Evolutionary conservation across 1,140 invertebrate species (phyloP).

Genomic region (Sycophila sp.): DNA sequence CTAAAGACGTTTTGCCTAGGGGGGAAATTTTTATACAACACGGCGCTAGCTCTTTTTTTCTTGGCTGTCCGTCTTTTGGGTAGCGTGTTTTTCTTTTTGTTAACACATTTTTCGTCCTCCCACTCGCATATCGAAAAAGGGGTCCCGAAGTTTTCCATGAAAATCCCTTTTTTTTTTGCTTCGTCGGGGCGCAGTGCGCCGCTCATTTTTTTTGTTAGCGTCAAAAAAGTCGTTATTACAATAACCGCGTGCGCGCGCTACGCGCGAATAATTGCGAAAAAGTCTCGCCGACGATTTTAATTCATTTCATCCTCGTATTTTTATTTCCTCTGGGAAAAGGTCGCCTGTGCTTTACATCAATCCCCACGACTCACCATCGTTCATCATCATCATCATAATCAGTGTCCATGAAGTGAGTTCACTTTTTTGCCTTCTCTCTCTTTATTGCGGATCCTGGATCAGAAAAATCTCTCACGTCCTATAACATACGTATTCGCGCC

Average conservation of each 20-base stretch:
- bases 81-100: constrained; percentile 4
- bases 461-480: constrained; percentile 36
- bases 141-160: constrained; percentile 32
- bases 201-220: neutral
- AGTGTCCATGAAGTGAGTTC: constrained; percentile 32
- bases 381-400: constrained; percentile 22
- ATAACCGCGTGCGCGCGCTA: constrained; percentile 34
- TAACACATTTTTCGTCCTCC: neutral
- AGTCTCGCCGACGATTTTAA: constrained; percentile 34
- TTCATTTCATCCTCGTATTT: constrained; percentile 8
- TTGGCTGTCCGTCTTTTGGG: neutral
- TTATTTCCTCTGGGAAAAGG: constrained; percentile 28
- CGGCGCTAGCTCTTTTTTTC: constrained; percentile 21
- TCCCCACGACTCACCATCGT: constrained; percentile 1
- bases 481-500: constrained; percentile 27
- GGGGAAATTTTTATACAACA: constrained; percentile 24
- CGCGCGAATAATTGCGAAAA: constrained; percentile 38
- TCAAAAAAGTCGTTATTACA: constrained; percentile 21
- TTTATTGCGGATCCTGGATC: no score
- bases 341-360: constrained; percentile 21
- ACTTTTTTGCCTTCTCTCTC: constrained; percentile 22
- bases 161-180: constrained; percentile 34
- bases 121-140: constrained; percentile 38
- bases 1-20: constrained; percentile 40
- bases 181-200: no score